Percentiles rank a stretch among this genome's conserved stretches.
phyloP scores from a whole-genome alignment of 2,113 vertebrate species.

The Tapirus terrestris region DNA sequence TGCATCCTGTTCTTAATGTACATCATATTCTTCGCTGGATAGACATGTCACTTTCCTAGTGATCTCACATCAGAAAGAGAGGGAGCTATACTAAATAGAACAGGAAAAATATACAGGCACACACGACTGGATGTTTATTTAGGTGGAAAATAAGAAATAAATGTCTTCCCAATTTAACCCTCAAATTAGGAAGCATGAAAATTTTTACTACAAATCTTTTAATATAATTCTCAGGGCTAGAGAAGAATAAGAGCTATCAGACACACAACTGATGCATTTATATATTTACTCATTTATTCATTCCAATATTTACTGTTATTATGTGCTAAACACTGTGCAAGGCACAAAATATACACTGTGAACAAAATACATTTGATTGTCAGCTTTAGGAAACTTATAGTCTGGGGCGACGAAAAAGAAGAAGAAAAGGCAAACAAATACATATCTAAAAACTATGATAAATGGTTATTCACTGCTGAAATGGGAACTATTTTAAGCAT shows the following conservation, averaged over 20 bases:
- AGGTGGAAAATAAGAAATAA: not conserved
- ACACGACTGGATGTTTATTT: not conserved
- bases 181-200: constrained; percentile 8
- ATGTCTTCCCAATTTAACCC: not conserved
- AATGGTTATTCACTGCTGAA: not conserved
- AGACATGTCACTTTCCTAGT: not conserved
- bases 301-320: not conserved
- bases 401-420: not conserved
- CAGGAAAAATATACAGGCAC: not conserved
- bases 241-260: not conserved
- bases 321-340: not conserved
- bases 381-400: not conserved
- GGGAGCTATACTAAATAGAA: not conserved
- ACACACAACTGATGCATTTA: not conserved
- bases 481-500: constrained; percentile 19
- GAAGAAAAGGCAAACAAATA: constrained; percentile 22
- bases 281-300: not conserved
- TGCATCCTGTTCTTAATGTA: not conserved
- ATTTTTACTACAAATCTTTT: not conserved
- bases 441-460: not conserved
- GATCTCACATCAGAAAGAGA: not conserved
- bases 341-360: not conserved
- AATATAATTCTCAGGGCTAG: not conserved
- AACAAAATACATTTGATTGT: not conserved
- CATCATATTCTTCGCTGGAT: not conserved